Evolutionary conservation across 2,888 invertebrate genomes (phyloP), one percentile per base, ranked within the genome.

Genomic region (Candidula unifasciata): DNA sequence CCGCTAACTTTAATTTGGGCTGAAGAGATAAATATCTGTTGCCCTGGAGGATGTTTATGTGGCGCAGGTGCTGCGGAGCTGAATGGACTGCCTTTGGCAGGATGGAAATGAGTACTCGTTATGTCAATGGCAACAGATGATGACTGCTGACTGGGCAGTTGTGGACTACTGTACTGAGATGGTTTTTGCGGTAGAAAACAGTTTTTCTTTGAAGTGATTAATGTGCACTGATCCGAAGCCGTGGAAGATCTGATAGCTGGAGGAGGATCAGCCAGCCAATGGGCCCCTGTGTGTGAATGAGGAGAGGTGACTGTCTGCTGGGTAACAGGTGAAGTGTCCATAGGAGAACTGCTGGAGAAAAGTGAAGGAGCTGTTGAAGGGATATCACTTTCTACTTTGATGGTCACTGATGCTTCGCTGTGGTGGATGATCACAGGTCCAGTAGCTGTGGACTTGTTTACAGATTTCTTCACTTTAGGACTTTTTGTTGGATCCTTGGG

Each of bases 401-500:
- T 18, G 2, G n/a, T 1, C 21, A 27, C 57, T 35, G 35, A n/a
- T 64, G 77, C 27, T 3, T 79, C 68, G 44, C 52, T 79, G 18
- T 27, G 30, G 21, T 27, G 18, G 44, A 44, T 79, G 21, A 52
- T 30, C 66, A 44, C 79, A n/a, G 79, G 35, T 13, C 3, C 52
- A 3, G n/a, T 30, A 10, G 24, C 35, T 60, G 57, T 21, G 24
- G 6, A 60, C 13, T 33, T 33, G 24, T 37, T 0, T 10, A 33
- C 6, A 27, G 30, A 21, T 52, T 80, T 80, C 80, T 68, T 80
- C 1, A 27, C 35, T 57, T 80, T 80, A 10, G 21, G 3, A 52
- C 30, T 0, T n/a, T 80, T 68, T 66, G 66, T n/a, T 57, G 80
- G 44, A 16, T 80, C 68, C 21, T 80, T 68, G 21, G 68, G 52